A percentile compares a stretch with the other conserved stretches of the same genome.
Conservation (phyloP, 2,888 invertebrate species). For the Cryptocephalus moraei region DNA sequence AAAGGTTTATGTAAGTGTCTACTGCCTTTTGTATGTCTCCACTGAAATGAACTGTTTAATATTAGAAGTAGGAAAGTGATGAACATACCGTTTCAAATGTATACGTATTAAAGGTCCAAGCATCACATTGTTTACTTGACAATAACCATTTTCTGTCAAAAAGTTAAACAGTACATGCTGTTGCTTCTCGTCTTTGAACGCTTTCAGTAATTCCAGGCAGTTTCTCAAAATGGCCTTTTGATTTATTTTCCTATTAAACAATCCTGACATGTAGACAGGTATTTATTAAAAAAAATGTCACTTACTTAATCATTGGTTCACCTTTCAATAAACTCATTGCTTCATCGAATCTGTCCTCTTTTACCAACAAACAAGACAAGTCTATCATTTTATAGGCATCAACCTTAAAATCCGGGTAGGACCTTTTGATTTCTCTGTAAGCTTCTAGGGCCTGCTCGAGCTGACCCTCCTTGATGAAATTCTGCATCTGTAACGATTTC, state of each 20-base stretch:
- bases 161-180: conserved; percentile 44
- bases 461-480: conserved; percentile 47
- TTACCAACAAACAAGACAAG: conserved; percentile 49
- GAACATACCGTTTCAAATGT: conserved; percentile 45
- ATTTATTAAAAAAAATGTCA: not conserved
- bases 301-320: conserved; percentile 24
- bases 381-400: conserved; percentile 59
- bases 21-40: conserved; percentile 44
- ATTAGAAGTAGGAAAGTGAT: too few species aligned
- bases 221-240: conserved; percentile 33
- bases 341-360: conserved; percentile 36
- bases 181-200: conserved; percentile 38
- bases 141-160: conserved; percentile 40
- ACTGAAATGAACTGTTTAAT: conserved; percentile 25
- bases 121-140: conserved; percentile 43
- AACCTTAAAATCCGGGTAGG: conserved; percentile 45
- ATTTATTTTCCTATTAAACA: not conserved
- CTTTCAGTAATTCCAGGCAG: conserved; percentile 50
- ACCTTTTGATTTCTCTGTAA: conserved; percentile 43
- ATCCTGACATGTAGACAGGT: not conserved
- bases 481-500: conserved; percentile 52
- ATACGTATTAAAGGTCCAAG: conserved; percentile 54
- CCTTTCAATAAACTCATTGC: conserved; percentile 43
- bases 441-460: conserved; percentile 43
- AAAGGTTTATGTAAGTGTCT: conserved; percentile 42